Conservation (phyloP, 2,113 vertebrate genomes). For the Pangasianodon hypophthalmus region DNA sequence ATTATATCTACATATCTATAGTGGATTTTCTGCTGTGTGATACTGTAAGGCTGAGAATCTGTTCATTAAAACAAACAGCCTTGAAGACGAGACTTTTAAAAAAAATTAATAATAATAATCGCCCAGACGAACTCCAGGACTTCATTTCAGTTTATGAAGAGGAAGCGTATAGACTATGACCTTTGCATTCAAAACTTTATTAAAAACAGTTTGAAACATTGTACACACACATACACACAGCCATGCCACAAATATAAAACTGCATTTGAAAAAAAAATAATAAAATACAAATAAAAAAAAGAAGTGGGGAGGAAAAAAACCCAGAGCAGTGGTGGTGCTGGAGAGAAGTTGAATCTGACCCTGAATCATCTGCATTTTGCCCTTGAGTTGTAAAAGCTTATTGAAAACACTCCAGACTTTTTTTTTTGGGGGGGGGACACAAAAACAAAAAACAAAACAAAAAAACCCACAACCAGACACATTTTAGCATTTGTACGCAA, state of each 20-base stretch:
- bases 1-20: not conserved
- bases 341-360: not conserved
- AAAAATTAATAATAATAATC: not conserved
- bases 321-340: not conserved
- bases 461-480: not conserved
- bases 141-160: not conserved
- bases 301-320: not conserved
- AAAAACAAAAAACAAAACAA: not conserved
- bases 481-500: not conserved
- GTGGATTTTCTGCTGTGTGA: not conserved
- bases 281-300: too few relatives aligned
- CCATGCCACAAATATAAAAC: slow-evolving; percentile 23
- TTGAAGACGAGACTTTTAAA: not conserved
- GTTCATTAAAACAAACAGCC: not conserved
- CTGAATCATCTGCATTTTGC: not conserved
- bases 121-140: not conserved
- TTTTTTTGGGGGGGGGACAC: too few relatives aligned
- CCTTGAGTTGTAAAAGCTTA: slow-evolving; percentile 13
- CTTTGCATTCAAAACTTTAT: slow-evolving; percentile 36
- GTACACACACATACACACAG: not conserved
- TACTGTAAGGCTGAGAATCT: not conserved
- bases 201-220: slow-evolving; percentile 34
- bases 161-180: not conserved
- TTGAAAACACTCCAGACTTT: not conserved
- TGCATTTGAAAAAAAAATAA: not conserved